Percentiles rank a stretch among this genome's conserved stretches.
These are phyloP conservation scores for Chionis minor DNA, from an alignment of 2,113 vertebrate genomes.

Conservation along the genomic window DNA sequence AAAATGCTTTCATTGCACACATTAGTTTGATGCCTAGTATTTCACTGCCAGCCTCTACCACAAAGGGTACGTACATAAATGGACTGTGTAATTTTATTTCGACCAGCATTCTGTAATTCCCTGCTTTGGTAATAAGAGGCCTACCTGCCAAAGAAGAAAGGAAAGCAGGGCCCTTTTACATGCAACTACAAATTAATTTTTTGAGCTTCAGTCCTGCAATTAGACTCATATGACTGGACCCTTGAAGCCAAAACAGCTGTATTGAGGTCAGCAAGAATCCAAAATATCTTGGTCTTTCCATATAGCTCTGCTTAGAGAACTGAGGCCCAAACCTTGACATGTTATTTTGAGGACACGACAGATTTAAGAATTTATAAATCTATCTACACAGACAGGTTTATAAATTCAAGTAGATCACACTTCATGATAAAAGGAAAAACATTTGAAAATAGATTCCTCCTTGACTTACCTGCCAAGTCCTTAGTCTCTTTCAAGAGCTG, in stretches of 20 bases:
- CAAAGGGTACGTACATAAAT: background rate
- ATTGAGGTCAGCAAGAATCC: background rate
- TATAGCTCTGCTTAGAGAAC: background rate
- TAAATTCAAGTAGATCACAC: background rate
- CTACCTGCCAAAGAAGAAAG: background rate
- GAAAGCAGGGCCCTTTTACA: background rate
- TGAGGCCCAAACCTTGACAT: background rate
- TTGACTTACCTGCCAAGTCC: background rate
- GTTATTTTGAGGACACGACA: background rate
- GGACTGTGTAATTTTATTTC: background rate
- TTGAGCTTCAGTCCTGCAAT: background rate
- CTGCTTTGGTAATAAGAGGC: background rate
- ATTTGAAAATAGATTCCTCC: background rate
- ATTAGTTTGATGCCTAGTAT: background rate
- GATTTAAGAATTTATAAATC: background rate
- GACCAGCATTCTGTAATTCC: background rate
- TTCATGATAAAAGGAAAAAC: background rate
- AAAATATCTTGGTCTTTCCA: background rate
- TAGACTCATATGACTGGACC: background rate
- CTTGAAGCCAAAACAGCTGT: background rate
- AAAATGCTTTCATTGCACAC: background rate
- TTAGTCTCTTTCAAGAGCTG: conserved; percentile 1
- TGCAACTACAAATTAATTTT: background rate
- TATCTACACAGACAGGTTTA: background rate
- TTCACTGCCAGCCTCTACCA: background rate